Percentiles rank a stretch among this genome's conserved stretches.
These are phyloP conservation scores for Harlomillsia oculata DNA, from an alignment of 1,140 invertebrate species.

Conservation along the genomic window DNA sequence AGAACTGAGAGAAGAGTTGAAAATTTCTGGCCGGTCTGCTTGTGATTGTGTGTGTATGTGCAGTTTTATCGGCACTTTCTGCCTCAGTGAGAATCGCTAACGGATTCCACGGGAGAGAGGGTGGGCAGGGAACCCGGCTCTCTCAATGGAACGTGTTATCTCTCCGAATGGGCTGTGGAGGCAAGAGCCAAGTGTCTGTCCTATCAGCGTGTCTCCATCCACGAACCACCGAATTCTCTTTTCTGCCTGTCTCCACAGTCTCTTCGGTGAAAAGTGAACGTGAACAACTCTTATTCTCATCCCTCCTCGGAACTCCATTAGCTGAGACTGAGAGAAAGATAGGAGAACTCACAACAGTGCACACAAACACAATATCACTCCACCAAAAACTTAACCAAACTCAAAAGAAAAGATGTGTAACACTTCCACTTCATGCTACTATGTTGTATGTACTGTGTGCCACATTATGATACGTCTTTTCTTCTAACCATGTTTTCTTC, in stretches of 20 bases:
- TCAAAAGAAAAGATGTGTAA: too few relatives aligned
- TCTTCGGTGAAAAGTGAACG: background rate
- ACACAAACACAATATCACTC: too few relatives aligned
- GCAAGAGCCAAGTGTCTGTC: slow-evolving; percentile 25
- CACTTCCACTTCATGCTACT: too few relatives aligned
- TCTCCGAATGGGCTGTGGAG: slow-evolving; percentile 20
- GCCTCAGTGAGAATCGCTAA: slow-evolving; percentile 36
- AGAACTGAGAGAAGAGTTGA: background rate
- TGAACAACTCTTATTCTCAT: background rate
- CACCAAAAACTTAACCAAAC: too few relatives aligned
- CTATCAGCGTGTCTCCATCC: background rate
- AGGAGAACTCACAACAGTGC: too few relatives aligned
- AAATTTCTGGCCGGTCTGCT: background rate
- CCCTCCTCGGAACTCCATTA: background rate
- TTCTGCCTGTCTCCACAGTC: background rate
- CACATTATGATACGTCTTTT: too few relatives aligned
- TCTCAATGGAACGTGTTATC: slow-evolving; percentile 35
- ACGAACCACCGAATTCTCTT: background rate
- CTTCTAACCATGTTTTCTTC: too few relatives aligned
- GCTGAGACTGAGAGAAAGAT: too few relatives aligned
- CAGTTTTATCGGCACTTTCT: slow-evolving; percentile 37
- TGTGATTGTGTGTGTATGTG: slow-evolving; percentile 35
- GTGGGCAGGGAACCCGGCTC: too few relatives aligned
- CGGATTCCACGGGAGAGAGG: slow-evolving; percentile 30
- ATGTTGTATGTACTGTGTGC: too few relatives aligned